Conservation (phyloP, 2,113 vertebrate species). For the Ceratotherium simum region DNA sequence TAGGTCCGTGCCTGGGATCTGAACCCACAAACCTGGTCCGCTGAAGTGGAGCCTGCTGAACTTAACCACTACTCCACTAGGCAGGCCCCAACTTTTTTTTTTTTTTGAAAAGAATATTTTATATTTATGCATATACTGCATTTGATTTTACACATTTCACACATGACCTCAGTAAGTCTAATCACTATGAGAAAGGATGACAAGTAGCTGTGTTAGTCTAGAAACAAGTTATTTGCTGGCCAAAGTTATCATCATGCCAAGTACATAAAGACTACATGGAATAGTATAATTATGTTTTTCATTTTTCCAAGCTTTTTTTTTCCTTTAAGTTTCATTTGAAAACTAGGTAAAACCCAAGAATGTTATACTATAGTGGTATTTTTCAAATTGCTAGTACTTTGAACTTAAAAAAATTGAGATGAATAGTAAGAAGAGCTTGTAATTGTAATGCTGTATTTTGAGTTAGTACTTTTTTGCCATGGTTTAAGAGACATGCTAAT, state of each 20-base stretch:
- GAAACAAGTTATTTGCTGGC: background rate
- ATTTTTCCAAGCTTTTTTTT: background rate
- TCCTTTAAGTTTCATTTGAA: constrained; percentile 16
- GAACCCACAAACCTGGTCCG: too few relatives aligned
- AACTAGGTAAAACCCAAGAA: constrained; percentile 18
- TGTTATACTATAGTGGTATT: background rate
- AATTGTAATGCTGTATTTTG: constrained; percentile 26
- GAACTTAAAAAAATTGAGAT: background rate
- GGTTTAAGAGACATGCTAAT: background rate
- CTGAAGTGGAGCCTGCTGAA: too few relatives aligned
- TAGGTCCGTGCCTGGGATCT: too few relatives aligned
- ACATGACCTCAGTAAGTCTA: background rate
- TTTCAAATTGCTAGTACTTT: background rate
- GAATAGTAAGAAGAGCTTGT: background rate
- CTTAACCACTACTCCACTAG: too few relatives aligned
- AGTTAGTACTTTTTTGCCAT: background rate
- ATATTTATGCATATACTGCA: background rate
- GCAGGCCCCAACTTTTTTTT: too few relatives aligned
- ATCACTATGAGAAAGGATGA: background rate
- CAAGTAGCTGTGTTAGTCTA: background rate
- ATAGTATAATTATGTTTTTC: background rate
- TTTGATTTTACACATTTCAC: background rate
- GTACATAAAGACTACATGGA: background rate
- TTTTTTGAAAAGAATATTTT: background rate
- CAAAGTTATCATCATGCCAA: background rate